Evolutionary conservation across 2,113 vertebrate species (phyloP), one percentile per base, ranked within the genome.

Genomic region (Stercorarius parasiticus): DNA sequence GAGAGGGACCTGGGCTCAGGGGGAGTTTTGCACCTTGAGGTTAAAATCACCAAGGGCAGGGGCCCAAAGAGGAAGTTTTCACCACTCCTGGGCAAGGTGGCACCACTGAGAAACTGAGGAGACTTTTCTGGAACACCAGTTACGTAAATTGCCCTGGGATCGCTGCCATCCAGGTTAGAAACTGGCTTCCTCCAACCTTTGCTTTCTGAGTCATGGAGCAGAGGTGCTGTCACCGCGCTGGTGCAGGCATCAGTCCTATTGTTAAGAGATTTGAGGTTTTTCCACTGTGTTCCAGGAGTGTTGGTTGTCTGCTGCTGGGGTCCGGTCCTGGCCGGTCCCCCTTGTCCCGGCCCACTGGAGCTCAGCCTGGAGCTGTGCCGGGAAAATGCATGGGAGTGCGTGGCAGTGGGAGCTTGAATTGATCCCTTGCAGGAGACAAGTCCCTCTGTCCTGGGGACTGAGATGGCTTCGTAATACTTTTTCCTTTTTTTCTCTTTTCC

Each of bases 61-160:
- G 72, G 76, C 86, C 67, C 66, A 26, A 90, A 80, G 83, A 65
- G 89, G 42, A 79, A 89, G 58, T 87, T 94, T 72, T 73, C 72
- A 26, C 10, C 62, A 8, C 78, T 93, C 67, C 84, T 55, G 89
- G 84, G 42, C 62, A 80, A 85, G 81, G 94, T 91, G 93, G 94
- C 80, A 70, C 86, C 59, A 4, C 50, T 74, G 83, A 67, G 90
- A 94, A 86, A 40, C 42, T 0, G 1, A 53, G 86, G 93, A 96
- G 96, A 98, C 82, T 86, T 94, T 97, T 97, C 97, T 98, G 97
- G 97, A 98, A 97, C 82, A 8, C 12, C 64, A 65, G 95, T 98
- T 98, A 97, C 97, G 88, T 98, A 97, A 98, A 97, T 97, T 95
- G 92, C 90, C 97, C 97, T 98, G 98, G 98, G 97, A 97, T 97